Conservation (phyloP, 2,888 invertebrate species). For the Thymelicus sylvestris region DNA sequence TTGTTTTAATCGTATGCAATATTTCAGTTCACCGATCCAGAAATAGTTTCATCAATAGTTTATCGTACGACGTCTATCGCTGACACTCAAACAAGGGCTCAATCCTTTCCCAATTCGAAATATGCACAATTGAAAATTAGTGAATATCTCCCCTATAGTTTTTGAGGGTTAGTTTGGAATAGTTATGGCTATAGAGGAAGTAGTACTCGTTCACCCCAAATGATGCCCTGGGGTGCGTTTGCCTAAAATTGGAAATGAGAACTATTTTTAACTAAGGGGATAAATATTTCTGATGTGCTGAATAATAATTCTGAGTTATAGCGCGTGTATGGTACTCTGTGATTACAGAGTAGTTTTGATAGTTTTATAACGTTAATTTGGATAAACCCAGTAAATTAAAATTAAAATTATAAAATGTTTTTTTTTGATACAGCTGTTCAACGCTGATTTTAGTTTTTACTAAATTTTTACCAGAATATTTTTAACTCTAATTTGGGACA, state of each 20-base stretch:
- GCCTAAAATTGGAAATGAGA: slow-evolving; percentile 36
- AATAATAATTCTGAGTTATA: slow-evolving; percentile 10
- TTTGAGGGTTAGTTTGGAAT: slow-evolving; percentile 33
- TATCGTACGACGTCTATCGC: neutral
- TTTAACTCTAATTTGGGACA: too few relatives aligned
- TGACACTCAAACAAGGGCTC: neutral
- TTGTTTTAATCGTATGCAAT: too few relatives aligned
- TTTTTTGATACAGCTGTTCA: too few relatives aligned
- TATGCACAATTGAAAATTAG: slow-evolving; percentile 39
- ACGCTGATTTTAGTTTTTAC: too few relatives aligned
- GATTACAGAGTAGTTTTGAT: neutral
- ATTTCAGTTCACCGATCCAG: too few relatives aligned
- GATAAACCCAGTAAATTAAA: too few relatives aligned
- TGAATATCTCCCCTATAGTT: slow-evolving; percentile 32
- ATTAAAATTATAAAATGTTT: too few relatives aligned
- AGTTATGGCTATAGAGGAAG: slow-evolving; percentile 33
- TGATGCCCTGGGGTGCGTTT: slow-evolving; percentile 34
- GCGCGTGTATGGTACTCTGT: neutral
- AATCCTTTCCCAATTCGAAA: slow-evolving; percentile 34
- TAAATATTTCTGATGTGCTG: slow-evolving; percentile 24
- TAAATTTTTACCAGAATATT: too few relatives aligned
- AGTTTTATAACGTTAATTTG: neutral
- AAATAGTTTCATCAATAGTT: slow-evolving; percentile 1
- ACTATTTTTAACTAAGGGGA: slow-evolving; percentile 35
- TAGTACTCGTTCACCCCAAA: slow-evolving; percentile 35